Evolutionary conservation across 2,888 invertebrate genomes (phyloP).

Genomic region (Nomada ruficornis): DNA sequence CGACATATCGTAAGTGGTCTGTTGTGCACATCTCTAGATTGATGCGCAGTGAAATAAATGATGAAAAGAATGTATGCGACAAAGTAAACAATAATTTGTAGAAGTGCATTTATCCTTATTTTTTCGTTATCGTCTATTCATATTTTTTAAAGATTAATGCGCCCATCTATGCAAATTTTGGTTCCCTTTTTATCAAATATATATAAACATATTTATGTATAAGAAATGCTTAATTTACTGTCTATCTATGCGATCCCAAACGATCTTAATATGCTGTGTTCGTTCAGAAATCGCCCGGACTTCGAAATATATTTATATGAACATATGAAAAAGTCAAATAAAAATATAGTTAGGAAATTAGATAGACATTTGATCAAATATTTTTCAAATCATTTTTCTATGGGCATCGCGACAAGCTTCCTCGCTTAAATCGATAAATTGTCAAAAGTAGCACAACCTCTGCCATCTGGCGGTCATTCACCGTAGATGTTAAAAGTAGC

Average conservation of each 20-base stretch:
- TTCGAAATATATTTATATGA: not conserved
- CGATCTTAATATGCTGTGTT: slow-evolving; percentile 50
- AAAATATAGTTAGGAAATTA: not conserved
- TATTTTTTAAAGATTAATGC: not conserved
- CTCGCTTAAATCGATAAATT: slow-evolving; percentile 50
- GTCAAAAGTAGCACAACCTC: slow-evolving; percentile 26
- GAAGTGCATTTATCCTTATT: not conserved
- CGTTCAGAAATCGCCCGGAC: slow-evolving; percentile 24
- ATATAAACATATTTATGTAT: not conserved
- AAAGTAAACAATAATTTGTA: not conserved
- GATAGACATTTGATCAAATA: not conserved
- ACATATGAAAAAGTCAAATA: no score
- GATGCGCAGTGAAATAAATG: slow-evolving; percentile 16
- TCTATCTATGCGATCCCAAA: slow-evolving; percentile 14
- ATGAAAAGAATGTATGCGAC: slow-evolving; percentile 7
- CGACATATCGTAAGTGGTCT: slow-evolving; percentile 42
- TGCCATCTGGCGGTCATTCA: slow-evolving; percentile 49
- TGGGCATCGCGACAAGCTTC: slow-evolving; percentile 3
- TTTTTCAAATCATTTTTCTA: slow-evolving; percentile 1
- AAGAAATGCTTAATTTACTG: not conserved
- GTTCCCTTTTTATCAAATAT: not conserved
- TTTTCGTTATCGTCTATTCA: not conserved
- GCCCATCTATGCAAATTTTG: not conserved
- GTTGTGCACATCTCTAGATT: slow-evolving; percentile 22
- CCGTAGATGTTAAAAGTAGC: slow-evolving; percentile 42